phyloP scores from a whole-genome alignment of 2,888 invertebrate genomes.

The Ypsolopha sequella region DNA sequence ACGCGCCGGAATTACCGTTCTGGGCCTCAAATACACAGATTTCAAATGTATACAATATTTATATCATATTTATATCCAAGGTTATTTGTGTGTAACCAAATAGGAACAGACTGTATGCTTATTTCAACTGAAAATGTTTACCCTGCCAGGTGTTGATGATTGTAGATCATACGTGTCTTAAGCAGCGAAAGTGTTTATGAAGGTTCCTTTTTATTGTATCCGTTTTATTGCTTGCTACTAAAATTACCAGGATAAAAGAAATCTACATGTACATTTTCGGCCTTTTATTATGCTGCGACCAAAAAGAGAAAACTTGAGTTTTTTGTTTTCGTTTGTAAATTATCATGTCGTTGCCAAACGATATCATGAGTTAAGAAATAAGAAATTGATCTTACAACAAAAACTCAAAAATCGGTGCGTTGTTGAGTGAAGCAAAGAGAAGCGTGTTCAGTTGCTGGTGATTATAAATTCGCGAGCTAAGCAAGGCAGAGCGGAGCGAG shows the following conservation, averaged over 20 bases:
- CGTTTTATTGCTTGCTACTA: conserved; percentile 5
- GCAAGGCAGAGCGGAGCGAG: no score
- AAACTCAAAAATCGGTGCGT: not conserved
- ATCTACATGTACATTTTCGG: not conserved
- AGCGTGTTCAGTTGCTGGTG: no score
- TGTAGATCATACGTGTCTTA: conserved; percentile 19
- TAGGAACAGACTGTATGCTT: conserved; percentile 7
- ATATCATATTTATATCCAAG: not conserved
- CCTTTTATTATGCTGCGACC: not conserved
- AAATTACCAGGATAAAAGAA: not conserved
- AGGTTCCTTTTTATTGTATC: conserved; percentile 10
- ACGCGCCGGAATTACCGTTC: no score
- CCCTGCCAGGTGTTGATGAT: conserved; percentile 27
- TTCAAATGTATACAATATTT: no score
- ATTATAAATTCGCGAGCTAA: no score
- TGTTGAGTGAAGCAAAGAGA: no score
- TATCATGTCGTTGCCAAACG: not conserved
- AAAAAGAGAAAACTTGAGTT: no score
- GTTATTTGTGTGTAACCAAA: not conserved
- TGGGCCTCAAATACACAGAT: no score
- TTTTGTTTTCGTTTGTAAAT: no score
- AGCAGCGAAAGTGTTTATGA: conserved; percentile 19
- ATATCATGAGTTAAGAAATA: not conserved
- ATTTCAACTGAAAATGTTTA: conserved; percentile 33
- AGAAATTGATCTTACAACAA: not conserved